Evolutionary conservation across 1,140 invertebrate genomes (phyloP), one percentile per base, ranked within the genome.

Genomic region (Drosophila kurseongensis): DNA sequence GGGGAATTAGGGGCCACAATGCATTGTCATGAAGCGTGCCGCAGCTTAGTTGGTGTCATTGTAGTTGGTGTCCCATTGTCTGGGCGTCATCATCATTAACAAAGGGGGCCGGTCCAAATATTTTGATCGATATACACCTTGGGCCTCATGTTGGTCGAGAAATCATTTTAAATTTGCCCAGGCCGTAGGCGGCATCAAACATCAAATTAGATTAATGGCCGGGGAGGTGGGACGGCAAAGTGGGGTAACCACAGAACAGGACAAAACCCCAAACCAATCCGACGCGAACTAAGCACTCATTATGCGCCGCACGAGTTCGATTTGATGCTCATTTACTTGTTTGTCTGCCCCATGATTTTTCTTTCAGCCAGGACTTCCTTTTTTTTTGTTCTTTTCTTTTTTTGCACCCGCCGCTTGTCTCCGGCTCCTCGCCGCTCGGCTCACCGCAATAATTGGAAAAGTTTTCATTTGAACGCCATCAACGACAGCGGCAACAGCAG

Each of bases 371-470:
- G 71, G 78, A 88, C 80, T 72, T 71, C 56, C 63, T 75, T 63
- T 44, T 32, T 51, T 57, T 38, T 16, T 32, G 14, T 32, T 9
- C 7, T 27, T 48, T 40, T 51, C 61, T 75, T 18, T 57, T 61
- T 78, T 57, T 62, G 29, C 45, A n/a, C 29, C 56, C 35, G 47
- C 55, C 55, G 32, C 45, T 41, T 41, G 55, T 56, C 62, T 68
- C 32, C 18, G 59, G 50, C 54, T 58, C 42, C 36, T 47, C 48
- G 61, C 55, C 40, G 47, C 65, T 77, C 38, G 83, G 72, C 75
- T 74, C 83, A 88, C 83, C 83, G 84, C 83, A 88, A 88, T 88
- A 88, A 88, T 88, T 88, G 83, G 83, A 88, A 88, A 88, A 88
- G 83, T 88, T 88, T 88, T 88, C 83, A 88, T 88, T 89, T 89